Base-by-base conservation (phyloP, 2,888 invertebrate species). In the Lypha dubia region DNA sequence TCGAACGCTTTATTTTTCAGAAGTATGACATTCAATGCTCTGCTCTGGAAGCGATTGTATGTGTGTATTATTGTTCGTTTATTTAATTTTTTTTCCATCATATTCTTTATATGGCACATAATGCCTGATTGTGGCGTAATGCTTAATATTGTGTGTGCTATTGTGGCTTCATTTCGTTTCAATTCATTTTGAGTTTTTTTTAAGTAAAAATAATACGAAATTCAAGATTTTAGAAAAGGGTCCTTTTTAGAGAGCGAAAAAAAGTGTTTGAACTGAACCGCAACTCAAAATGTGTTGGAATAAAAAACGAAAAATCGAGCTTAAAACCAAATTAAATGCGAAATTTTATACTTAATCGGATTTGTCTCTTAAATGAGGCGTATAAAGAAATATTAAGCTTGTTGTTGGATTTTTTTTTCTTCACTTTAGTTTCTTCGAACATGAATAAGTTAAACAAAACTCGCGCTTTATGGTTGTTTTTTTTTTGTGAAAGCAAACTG, bases 271-370 rank as follows among this genome's bases (percentile, higher is more conserved):
- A 84, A 84, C 73, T 81, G 53, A 81, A 77, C 84, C 84, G 84
- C 84, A 77, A 67, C 6, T 13, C n/a, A 17, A 67, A 67, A 46
- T 22, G 67, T 46, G 32, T 6, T 24, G 20, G 6, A 74, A 68
- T 67, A 49, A 28, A 15, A 77, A 38, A 77, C 60, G 68, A 77
- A 67, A 76, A 76, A 76, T 58, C 13, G 38, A 77, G 76, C 76
- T 77, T 77, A 60, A 73, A 73, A 76, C 56, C 62, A 76, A 80
- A 80, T 84, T 84, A 80, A 80, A 80, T 80, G 73, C 73, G 80
- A 84, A 84, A 84, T 84, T 84, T 84, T 81, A 84, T 81, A 84
- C 84, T 77, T 84, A 84, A 84, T 84, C 84, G 84, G 84, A 84
- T 84, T 84, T 84, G 84, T 84, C 84, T 84, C 81, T 68, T 81